A percentile compares a stretch with the other conserved stretches of the same genome.
Evolutionary conservation across 2,797 vertebrate genomes (phyloP).

Genomic region (Pseudomugil tenellus): DNA sequence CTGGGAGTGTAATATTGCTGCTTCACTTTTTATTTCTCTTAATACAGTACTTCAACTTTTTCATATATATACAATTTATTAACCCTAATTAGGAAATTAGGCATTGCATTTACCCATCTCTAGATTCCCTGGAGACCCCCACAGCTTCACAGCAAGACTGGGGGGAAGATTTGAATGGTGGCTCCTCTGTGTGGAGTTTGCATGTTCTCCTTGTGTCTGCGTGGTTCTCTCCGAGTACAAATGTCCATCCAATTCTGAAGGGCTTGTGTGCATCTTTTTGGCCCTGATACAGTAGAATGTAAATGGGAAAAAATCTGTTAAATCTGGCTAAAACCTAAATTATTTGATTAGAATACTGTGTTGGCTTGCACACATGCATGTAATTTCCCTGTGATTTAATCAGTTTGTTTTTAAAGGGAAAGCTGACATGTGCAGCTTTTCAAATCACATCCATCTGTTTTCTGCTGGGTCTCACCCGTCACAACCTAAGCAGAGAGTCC

Average conservation of each 20-base stretch:
- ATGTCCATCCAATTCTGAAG: too few species aligned
- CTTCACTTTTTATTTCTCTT: background rate
- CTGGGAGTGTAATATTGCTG: background rate
- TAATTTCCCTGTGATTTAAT: too few species aligned
- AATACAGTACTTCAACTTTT: background rate
- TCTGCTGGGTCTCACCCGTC: background rate
- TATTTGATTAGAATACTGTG: too few species aligned
- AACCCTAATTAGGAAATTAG: background rate
- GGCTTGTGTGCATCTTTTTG: background rate
- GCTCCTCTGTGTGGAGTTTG: too few species aligned
- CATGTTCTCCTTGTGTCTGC: too few species aligned
- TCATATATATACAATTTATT: background rate
- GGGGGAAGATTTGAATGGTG: too few species aligned
- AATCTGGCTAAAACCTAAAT: too few species aligned
- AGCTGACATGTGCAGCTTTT: background rate
- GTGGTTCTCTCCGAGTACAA: too few species aligned
- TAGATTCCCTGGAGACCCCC: too few species aligned
- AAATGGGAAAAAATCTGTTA: background rate
- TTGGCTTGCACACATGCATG: too few species aligned
- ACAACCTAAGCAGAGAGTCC: background rate
- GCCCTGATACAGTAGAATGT: background rate
- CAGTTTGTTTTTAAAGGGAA: too few species aligned
- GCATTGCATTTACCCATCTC: background rate
- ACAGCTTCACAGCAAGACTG: too few species aligned
- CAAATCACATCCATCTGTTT: background rate